A percentile compares a stretch with the other conserved stretches of the same genome.
These are phyloP conservation scores for Eolophus roseicapilla DNA, from an alignment of 2,113 vertebrate species.

Conservation along the genomic window DNA sequence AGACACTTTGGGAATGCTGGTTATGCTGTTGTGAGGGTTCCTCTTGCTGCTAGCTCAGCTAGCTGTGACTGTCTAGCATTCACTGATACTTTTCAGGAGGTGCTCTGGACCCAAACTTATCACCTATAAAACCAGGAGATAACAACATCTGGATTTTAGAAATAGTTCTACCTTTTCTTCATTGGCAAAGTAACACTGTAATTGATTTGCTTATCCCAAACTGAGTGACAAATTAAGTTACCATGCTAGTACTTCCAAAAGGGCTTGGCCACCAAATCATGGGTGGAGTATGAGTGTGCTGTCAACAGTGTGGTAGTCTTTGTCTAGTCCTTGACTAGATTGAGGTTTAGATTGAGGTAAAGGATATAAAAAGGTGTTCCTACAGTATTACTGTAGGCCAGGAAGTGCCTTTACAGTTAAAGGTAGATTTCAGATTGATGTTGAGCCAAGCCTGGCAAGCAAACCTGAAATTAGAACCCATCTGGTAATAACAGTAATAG, in stretches of 20 bases:
- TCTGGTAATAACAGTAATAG: slow-evolving; percentile 1
- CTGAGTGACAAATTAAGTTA: background rate
- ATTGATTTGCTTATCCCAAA: background rate
- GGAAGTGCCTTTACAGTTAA: background rate
- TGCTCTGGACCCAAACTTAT: background rate
- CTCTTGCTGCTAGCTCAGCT: background rate
- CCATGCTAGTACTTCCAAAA: background rate
- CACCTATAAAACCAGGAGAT: background rate
- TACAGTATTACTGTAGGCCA: background rate
- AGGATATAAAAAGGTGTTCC: background rate
- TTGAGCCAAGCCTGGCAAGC: slow-evolving; percentile 15
- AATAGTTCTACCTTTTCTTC: background rate
- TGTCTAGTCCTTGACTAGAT: background rate
- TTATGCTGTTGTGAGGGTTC: background rate
- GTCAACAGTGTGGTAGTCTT: background rate
- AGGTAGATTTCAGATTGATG: background rate
- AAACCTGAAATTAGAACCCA: slow-evolving; percentile 1
- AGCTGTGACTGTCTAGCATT: background rate
- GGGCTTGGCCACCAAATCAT: background rate
- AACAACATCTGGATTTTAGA: background rate
- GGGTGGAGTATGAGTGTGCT: background rate
- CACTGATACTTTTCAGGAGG: background rate
- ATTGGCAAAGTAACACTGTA: background rate
- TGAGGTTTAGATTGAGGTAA: background rate
- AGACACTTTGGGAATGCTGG: background rate